Conservation (phyloP, 2,797 vertebrate species). For the Paguma larvata region DNA sequence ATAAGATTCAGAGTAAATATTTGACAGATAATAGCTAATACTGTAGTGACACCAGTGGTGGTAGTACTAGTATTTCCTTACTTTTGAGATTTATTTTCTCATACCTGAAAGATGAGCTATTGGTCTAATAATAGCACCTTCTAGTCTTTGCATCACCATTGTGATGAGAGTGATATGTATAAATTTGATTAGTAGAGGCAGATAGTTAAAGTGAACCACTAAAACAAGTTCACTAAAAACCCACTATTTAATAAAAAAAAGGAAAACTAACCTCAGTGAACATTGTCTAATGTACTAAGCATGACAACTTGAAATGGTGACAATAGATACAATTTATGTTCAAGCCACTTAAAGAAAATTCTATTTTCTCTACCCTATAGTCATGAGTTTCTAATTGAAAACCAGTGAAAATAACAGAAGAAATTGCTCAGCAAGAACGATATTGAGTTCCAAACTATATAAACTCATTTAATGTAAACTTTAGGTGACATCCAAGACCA, state of each 20-base stretch:
- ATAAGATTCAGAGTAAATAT: background rate
- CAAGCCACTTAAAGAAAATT: background rate
- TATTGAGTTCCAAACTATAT: background rate
- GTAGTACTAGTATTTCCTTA: background rate
- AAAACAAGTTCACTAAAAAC: background rate
- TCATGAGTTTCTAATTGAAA: slow-evolving; percentile 57
- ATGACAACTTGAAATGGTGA: background rate
- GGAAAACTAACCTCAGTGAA: background rate
- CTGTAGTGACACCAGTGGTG: background rate
- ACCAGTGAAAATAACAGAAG: background rate
- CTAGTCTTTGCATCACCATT: background rate
- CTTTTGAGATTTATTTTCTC: background rate
- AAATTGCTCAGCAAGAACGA: background rate
- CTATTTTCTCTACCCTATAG: background rate
- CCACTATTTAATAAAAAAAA: background rate
- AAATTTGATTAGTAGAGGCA: background rate
- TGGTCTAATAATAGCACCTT: background rate
- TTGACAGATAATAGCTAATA: background rate
- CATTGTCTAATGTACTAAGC: background rate
- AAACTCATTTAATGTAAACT: slow-evolving; percentile 1
- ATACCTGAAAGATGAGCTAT: background rate
- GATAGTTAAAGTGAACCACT: background rate
- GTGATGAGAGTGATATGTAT: background rate
- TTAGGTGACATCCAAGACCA: background rate
- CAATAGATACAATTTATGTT: slow-evolving; percentile 1